Percentiles rank a stretch among this genome's conserved stretches.
These are phyloP conservation scores for Platanista minor DNA, from an alignment of 2,113 vertebrate species.

Conservation along the genomic window DNA sequence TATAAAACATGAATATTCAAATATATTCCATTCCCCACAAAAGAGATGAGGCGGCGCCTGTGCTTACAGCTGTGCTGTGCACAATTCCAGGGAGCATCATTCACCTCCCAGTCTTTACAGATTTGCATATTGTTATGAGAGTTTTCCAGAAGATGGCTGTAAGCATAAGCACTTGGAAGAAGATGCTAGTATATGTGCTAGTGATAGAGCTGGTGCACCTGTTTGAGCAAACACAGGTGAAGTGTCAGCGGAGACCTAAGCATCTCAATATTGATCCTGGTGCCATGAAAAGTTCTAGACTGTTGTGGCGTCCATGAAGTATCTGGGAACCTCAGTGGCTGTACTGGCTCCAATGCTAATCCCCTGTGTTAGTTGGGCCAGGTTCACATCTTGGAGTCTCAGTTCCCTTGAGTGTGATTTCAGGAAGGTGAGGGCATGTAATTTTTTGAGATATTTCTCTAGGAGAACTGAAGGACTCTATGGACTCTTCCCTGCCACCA, in stretches of 20 bases:
- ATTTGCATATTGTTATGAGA: background rate
- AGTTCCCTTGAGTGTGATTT: background rate
- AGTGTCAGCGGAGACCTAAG: background rate
- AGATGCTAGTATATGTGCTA: background rate
- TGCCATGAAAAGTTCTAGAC: background rate
- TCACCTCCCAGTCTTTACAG: background rate
- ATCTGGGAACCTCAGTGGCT: background rate
- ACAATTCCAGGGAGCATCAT: background rate
- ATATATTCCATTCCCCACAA: background rate
- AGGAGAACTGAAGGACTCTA: background rate
- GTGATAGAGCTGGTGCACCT: background rate
- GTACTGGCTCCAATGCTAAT: background rate
- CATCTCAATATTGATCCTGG: background rate
- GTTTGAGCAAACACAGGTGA: background rate
- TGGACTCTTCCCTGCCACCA: rapidly evolving
- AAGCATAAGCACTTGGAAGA: background rate
- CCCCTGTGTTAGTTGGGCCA: background rate
- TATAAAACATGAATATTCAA: background rate
- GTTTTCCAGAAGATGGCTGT: background rate
- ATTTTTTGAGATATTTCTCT: background rate
- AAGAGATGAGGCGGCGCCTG: background rate
- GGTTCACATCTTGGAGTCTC: background rate
- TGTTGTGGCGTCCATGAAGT: background rate
- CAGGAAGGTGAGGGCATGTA: background rate
- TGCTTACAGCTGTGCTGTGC: background rate